Base-by-base conservation (phyloP, 1,140 invertebrate species). In the Drosophila tani region DNA sequence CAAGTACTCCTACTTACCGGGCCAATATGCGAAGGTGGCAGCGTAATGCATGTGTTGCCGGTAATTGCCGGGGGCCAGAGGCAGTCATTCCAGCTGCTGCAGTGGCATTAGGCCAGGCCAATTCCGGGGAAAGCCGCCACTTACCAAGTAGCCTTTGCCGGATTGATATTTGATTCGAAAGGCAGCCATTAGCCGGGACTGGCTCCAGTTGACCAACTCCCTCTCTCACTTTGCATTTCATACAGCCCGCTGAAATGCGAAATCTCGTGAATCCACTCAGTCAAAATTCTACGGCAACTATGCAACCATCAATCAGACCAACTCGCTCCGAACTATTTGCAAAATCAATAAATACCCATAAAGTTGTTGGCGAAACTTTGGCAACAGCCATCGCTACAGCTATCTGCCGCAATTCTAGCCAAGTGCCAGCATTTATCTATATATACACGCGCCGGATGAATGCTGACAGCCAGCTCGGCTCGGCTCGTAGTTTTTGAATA, bases 261-360 rank as follows among this genome's bases (percentile, higher is more conserved):
- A 58, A 75, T 58, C 51, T 45, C 24, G 15, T 35, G 19, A 59
- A 59, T 76, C 71, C 63, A 66, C 63, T 77, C 50, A 56, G 40
- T 50, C 62, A 63, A 57, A 75, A 58, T 47, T 67, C 32, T 49
- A 58, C 15, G 17, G 41, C 70, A 59, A 59, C 21, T 64, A 58
- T 57, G 50, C 11, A 70, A 67, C 84, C 68, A 87, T 87, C 83
- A 88, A 88, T 87, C 83, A 87, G 69, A 67, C 59, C 67, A 83
- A 88, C 68, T 75, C 47, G 75, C 58, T 75, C 45, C 57, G 43
- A 79, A 85, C 80, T 88, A 87, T 88, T 83, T 80, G 46, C 73
- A 73, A 87, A 87, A 87, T 87, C 83, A 87, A 87, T 87, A 87
- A 87, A 87, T 87, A 88, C 76, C 80, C 83, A 80, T 80, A 83